Conservation (phyloP, 2,113 vertebrate species). For the Sinocyclocheilus anophthalmus region DNA sequence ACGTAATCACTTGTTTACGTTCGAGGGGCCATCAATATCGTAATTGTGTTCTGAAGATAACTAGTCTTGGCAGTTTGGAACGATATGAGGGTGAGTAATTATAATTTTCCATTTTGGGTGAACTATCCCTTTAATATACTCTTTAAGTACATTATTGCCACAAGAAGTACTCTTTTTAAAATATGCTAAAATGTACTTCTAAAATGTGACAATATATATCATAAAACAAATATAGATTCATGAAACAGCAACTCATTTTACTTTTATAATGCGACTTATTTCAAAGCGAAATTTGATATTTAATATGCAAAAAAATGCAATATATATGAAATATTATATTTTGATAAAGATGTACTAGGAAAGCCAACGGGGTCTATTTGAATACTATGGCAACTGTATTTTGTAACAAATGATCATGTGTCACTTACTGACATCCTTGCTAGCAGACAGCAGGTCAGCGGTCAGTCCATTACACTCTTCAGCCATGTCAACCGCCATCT, state of each 20-base stretch:
- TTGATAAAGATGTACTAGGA: not conserved
- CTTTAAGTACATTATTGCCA: not conserved
- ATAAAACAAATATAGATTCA: not conserved
- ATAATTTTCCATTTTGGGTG: too few relatives aligned
- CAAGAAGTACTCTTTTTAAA: not conserved
- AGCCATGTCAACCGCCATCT: conserved; percentile 86
- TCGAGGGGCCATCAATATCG: too few relatives aligned
- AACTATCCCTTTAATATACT: not conserved
- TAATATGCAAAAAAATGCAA: not conserved
- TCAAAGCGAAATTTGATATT: not conserved
- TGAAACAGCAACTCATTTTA: not conserved
- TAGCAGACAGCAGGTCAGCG: conserved; percentile 81
- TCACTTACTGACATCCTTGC: conserved; percentile 88
- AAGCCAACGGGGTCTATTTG: not conserved
- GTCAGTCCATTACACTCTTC: conserved; percentile 84
- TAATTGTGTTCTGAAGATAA: too few relatives aligned
- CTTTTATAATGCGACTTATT: not conserved
- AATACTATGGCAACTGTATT: not conserved
- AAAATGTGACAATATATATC: not conserved
- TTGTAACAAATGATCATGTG: not conserved
- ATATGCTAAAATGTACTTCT: not conserved
- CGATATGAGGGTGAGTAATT: too few relatives aligned
- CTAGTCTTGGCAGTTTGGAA: too few relatives aligned
- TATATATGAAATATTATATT: not conserved
- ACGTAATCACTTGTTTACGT: too few relatives aligned